A percentile compares a stretch with the other conserved stretches of the same genome.
These are phyloP conservation scores for Megalops cyprinoides DNA, from an alignment of 2,797 vertebrate species.

Conservation along the genomic window DNA sequence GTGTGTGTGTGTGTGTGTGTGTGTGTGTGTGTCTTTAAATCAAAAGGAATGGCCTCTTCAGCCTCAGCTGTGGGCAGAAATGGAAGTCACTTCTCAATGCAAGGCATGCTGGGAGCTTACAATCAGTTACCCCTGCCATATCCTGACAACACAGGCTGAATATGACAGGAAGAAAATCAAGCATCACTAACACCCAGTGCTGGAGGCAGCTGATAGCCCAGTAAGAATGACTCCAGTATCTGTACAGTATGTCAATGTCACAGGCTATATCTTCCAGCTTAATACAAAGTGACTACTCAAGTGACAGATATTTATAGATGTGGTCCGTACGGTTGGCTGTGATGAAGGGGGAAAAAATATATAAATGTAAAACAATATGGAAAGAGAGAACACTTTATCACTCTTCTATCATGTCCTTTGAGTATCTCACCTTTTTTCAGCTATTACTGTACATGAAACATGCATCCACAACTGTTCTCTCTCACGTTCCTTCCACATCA, in stretches of 20 bases:
- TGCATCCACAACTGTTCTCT: too few species aligned
- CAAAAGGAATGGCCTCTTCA: not conserved
- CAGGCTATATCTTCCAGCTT: conserved; percentile 7
- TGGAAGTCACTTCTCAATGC: not conserved
- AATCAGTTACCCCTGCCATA: not conserved
- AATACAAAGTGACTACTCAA: conserved; percentile 5
- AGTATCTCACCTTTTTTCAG: too few species aligned
- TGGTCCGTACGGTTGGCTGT: not conserved
- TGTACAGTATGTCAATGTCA: not conserved
- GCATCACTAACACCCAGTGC: not conserved
- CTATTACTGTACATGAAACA: too few species aligned
- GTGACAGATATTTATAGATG: conserved; percentile 28
- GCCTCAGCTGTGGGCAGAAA: too few species aligned
- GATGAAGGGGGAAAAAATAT: not conserved
- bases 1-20: not conserved
- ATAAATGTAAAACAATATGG: not conserved
- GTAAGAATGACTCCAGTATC: not conserved
- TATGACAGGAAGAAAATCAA: not conserved
- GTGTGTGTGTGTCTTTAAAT: not conserved
- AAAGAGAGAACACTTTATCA: not conserved
- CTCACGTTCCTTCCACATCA: too few species aligned
- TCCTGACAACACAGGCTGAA: not conserved
- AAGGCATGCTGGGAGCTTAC: not conserved
- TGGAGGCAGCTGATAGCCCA: not conserved
- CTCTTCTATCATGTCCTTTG: too few species aligned